Evolutionary conservation across 2,113 vertebrate genomes (phyloP).

Genomic region (Megaceryle maxima): DNA sequence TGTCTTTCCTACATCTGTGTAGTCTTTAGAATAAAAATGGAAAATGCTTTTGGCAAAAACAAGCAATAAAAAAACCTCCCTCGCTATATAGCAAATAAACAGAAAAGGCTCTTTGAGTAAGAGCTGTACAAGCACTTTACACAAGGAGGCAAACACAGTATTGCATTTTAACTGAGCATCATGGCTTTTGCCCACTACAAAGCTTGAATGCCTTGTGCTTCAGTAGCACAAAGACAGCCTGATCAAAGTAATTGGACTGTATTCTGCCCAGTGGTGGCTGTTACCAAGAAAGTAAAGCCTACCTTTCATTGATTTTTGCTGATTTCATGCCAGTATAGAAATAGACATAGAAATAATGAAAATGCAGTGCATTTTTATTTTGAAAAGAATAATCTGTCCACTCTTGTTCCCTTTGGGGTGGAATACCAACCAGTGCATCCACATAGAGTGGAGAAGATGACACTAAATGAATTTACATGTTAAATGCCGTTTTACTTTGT

Average conservation of each 20-base stretch:
- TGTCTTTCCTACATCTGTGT: neutral
- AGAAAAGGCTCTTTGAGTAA: neutral
- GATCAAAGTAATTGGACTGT: constrained; percentile 19
- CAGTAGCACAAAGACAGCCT: neutral
- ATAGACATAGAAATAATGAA: constrained; percentile 3
- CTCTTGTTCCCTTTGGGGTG: neutral
- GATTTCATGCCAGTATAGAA: neutral
- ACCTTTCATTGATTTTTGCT: neutral
- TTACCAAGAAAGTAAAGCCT: neutral
- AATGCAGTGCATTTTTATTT: neutral
- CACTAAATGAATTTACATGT: neutral
- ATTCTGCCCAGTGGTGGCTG: neutral
- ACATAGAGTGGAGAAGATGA: neutral
- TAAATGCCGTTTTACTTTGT: constrained; percentile 21
- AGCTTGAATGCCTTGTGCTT: neutral
- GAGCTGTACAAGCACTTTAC: neutral
- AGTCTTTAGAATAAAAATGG: neutral
- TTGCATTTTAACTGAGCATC: neutral
- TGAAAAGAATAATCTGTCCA: neutral
- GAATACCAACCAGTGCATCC: neutral
- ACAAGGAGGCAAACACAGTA: fast-evolving
- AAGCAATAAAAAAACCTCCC: neutral
- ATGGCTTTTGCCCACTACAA: neutral
- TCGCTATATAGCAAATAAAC: neutral
- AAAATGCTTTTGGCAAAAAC: constrained; percentile 7